Conservation (phyloP, 2,797 vertebrate species). For the Ispidina lecontei region DNA sequence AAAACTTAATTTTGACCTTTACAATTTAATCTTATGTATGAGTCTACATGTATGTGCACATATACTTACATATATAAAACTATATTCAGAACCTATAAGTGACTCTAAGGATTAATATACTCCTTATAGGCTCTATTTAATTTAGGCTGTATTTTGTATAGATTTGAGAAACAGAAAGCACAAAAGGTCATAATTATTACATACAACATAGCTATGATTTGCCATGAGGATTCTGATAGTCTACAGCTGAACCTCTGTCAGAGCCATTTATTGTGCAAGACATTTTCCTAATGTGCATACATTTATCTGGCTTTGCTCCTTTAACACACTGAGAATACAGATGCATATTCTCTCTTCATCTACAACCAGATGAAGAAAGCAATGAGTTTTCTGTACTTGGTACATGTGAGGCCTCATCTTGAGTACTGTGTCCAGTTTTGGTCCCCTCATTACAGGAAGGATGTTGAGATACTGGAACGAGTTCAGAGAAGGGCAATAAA, state of each 20-base stretch:
- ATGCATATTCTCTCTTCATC: neutral
- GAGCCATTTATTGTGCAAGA: neutral
- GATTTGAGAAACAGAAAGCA: neutral
- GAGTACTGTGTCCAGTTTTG: too few relatives aligned
- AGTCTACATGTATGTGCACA: neutral
- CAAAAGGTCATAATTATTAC: neutral
- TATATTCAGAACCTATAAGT: neutral
- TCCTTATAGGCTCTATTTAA: neutral
- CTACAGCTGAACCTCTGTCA: neutral
- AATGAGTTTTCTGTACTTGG: neutral
- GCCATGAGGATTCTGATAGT: neutral
- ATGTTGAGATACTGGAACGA: too few relatives aligned
- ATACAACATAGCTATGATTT: neutral
- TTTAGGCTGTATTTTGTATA: neutral
- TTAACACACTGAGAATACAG: neutral
- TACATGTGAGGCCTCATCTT: too few relatives aligned
- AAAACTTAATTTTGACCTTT: neutral
- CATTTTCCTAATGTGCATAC: neutral
- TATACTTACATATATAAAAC: neutral
- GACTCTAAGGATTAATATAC: neutral
- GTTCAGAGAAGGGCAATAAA: too few relatives aligned
- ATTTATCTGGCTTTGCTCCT: neutral
- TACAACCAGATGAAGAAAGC: neutral
- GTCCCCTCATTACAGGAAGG: too few relatives aligned
- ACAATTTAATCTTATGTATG: neutral